Evolutionary conservation across 1,140 invertebrate species (phyloP).

Genomic region (Sitobion miscanthi): DNA sequence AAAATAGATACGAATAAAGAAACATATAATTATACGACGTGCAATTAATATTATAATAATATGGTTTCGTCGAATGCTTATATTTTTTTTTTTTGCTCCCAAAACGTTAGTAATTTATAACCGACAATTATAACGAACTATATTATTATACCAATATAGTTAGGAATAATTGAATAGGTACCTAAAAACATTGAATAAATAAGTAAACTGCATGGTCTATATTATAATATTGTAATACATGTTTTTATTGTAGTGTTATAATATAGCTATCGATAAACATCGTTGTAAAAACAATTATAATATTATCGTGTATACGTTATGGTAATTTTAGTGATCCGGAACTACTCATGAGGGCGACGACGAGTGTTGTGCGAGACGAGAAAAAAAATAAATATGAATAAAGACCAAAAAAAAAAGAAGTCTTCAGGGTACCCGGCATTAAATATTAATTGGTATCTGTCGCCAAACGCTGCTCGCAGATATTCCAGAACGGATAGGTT

Average conservation of each 20-base stretch:
- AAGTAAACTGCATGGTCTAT: neutral
- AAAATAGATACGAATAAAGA: neutral
- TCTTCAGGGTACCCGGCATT: neutral
- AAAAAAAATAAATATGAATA: neutral
- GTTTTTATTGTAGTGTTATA: neutral
- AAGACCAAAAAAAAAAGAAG: neutral
- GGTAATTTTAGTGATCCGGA: neutral
- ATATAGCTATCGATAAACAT: neutral
- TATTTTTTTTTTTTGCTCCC: neutral
- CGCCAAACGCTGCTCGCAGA: neutral
- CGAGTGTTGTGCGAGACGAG: neutral
- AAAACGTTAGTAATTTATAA: neutral
- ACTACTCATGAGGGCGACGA: neutral
- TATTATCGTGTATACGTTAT: neutral
- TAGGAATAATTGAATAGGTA: neutral
- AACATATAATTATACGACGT: neutral
- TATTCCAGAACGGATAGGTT: neutral
- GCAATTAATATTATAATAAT: neutral
- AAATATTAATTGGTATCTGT: neutral
- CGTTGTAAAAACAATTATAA: neutral
- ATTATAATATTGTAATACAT: neutral
- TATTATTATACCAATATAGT: no score
- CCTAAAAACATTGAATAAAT: neutral
- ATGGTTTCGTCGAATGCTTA: neutral
- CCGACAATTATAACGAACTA: neutral